A percentile compares a stretch with the other conserved stretches of the same genome.
Evolutionary conservation across 1,140 invertebrate species (phyloP).

Genomic region (Mycetomoellerius zeteki): DNA sequence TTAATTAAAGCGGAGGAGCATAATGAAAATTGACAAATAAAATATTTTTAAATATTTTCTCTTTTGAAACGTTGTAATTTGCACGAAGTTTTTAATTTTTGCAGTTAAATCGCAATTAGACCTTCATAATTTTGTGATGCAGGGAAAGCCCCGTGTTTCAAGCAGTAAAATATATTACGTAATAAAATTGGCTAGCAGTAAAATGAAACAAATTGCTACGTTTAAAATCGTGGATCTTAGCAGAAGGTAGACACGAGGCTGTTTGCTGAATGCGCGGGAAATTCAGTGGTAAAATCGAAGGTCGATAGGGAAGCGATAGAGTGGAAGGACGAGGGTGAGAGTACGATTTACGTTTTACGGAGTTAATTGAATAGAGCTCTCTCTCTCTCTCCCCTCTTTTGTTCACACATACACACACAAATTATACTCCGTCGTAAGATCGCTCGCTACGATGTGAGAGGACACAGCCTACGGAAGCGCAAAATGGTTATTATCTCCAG

Average conservation of each 20-base stretch:
- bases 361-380: constrained; percentile 78
- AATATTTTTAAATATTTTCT: neutral
- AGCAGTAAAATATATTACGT: constrained; percentile 14
- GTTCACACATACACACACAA: neutral
- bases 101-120: neutral
- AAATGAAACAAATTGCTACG: constrained; percentile 53
- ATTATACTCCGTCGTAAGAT: constrained; percentile 71
- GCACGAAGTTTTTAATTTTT: neutral
- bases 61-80: neutral
- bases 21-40: constrained; percentile 10
- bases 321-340: constrained; percentile 28
- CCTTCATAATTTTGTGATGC: neutral
- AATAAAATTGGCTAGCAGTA: constrained; percentile 38
- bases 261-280: constrained; percentile 61
- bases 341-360: constrained; percentile 78
- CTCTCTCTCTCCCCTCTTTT: neutral
- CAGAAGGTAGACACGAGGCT: constrained; percentile 39
- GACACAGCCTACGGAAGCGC: constrained; percentile 80
- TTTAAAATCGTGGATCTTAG: constrained; percentile 50
- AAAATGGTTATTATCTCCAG: constrained; percentile 84
- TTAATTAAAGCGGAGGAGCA: neutral
- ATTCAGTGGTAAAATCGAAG: constrained; percentile 54
- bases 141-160: neutral
- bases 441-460: constrained; percentile 76
- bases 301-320: constrained; percentile 55